Evolutionary conservation across 2,113 vertebrate species (phyloP).

Genomic region (Crypturellus undulatus): DNA sequence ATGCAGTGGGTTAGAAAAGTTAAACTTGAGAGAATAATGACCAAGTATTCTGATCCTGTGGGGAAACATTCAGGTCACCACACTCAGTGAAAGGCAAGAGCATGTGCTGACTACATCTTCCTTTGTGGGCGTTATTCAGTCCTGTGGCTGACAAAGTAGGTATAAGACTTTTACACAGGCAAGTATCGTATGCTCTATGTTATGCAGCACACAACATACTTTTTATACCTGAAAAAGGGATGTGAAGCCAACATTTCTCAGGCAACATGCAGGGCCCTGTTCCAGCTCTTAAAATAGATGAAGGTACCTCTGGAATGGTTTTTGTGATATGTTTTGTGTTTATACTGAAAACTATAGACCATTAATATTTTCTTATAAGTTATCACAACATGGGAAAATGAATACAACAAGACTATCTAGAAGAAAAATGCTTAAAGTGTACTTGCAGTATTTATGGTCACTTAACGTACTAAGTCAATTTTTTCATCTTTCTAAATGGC

Average conservation of each 20-base stretch:
- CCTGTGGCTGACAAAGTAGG: background rate
- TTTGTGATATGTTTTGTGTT: background rate
- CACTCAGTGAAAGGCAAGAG: background rate
- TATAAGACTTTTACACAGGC: background rate
- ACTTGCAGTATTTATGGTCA: background rate
- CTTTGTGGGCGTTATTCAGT: background rate
- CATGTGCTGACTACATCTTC: background rate
- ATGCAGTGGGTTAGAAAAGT: background rate
- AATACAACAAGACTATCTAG: fast-evolving
- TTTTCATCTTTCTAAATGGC: background rate
- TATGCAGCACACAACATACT: background rate
- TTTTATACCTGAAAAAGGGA: background rate
- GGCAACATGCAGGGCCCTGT: background rate
- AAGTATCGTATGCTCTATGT: background rate
- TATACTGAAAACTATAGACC: background rate
- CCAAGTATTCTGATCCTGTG: background rate
- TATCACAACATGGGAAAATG: background rate
- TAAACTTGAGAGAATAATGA: background rate
- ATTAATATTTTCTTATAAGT: background rate
- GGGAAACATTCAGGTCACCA: background rate
- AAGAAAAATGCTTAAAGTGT: background rate
- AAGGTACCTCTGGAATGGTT: background rate
- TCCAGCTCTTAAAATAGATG: background rate
- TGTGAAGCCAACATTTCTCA: background rate
- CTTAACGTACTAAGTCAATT: background rate